A percentile compares a stretch with the other conserved stretches of the same genome.
Conservation (phyloP, 2,888 invertebrate genomes). For the Asteroscopus sphinx region DNA sequence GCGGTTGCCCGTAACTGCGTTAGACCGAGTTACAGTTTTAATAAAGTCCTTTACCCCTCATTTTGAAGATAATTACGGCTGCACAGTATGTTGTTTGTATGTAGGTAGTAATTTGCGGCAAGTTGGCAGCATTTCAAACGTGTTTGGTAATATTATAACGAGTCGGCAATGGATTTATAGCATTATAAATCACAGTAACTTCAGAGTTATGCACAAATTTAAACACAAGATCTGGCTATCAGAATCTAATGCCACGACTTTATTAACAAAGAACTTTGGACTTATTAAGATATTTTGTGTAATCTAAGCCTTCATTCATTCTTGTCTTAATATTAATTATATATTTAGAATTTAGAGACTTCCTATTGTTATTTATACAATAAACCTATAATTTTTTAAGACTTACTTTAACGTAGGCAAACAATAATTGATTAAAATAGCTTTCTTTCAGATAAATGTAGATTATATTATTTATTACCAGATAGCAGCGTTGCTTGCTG, state of each 20-base stretch:
- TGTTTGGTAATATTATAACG: slow-evolving; percentile 78
- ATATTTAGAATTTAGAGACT: not conserved
- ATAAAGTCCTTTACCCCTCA: slow-evolving; percentile 10
- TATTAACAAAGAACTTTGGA: not conserved
- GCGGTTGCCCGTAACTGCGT: not conserved
- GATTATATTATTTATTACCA: not conserved
- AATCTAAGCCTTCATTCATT: too few species aligned
- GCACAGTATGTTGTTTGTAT: slow-evolving; percentile 40
- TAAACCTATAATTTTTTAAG: too few species aligned
- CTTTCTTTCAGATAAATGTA: not conserved
- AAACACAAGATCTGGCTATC: slow-evolving; percentile 40
- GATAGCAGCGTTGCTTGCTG: not conserved
- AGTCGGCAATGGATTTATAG: slow-evolving; percentile 80
- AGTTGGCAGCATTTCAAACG: slow-evolving; percentile 85
- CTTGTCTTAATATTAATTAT: too few species aligned
- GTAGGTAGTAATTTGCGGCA: slow-evolving; percentile 70
- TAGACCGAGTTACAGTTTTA: slow-evolving; percentile 15
- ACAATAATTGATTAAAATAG: not conserved
- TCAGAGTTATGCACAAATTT: slow-evolving; percentile 66
- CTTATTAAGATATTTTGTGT: too few species aligned
- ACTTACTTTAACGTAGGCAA: not conserved
- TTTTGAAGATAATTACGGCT: slow-evolving; percentile 27
- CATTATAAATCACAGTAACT: slow-evolving; percentile 78
- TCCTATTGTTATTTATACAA: too few species aligned
- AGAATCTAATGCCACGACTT: not conserved